Conservation (phyloP, 2,797 vertebrate species). For the Octomys mimax region DNA sequence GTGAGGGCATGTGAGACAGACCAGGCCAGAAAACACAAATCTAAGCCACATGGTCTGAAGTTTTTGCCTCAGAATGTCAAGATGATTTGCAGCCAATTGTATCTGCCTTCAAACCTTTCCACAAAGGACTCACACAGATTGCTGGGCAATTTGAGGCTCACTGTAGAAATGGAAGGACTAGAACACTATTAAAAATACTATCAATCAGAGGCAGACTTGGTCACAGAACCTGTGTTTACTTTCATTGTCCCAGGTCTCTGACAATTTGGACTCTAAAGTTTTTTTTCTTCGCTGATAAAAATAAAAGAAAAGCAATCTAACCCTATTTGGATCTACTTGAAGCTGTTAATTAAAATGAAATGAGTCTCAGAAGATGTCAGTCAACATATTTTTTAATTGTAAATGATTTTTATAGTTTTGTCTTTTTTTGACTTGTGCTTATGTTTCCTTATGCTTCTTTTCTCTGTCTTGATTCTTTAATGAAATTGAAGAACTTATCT, state of each 20-base stretch:
- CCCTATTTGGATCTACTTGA: neutral
- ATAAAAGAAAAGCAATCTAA: neutral
- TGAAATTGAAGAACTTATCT: neutral
- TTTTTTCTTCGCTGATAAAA: constrained; percentile 21
- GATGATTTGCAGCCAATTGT: neutral
- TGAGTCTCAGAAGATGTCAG: neutral
- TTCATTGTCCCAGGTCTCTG: neutral
- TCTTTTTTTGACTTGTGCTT: neutral
- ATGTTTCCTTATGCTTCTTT: neutral
- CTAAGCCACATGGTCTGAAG: neutral
- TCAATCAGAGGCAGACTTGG: neutral
- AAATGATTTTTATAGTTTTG: constrained; percentile 12
- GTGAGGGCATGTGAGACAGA: neutral
- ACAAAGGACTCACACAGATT: neutral
- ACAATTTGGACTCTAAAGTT: neutral
- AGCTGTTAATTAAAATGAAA: constrained; percentile 12
- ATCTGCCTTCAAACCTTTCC: neutral
- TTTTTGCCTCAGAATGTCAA: constrained; percentile 11
- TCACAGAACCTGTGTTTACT: neutral
- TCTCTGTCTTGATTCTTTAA: neutral
- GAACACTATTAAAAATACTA: neutral
- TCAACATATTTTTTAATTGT: neutral
- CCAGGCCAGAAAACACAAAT: neutral
- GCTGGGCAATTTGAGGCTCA: neutral
- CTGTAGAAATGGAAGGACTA: neutral